Evolutionary conservation across 2,797 vertebrate genomes (phyloP), one percentile per base, ranked within the genome.

Genomic region (Sebastiscus tertius): DNA sequence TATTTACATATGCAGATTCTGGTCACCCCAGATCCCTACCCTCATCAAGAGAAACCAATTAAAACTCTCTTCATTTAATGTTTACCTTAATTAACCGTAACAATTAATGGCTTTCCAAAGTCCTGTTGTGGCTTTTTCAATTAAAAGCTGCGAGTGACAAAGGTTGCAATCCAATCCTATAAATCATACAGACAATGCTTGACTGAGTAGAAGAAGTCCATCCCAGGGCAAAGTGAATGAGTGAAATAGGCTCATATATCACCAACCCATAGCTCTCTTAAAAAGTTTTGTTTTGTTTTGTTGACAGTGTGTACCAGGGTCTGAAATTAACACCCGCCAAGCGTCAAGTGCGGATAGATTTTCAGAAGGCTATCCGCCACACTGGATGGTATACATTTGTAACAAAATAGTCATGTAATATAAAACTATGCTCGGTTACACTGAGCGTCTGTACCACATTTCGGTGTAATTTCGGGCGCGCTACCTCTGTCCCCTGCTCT

Each of bases 31-130:
- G 90, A 93, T 94, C 94, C 94, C 94, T 81, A 84, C 90, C 80
- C 94, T 95, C 94, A 95, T 95, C 94, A 94, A 86, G 90, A 91
- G 92, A 94, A 94, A 91, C 92, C 93, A 94, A 94, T 94, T 94
- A 94, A 95, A 94, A 93, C 83, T 93, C 88, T 90, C 93, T 89
- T 94, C 85, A 93, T 94, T 94, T 94, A 93, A 92, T 95, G 93
- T 95, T 95, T 95, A 95, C 93, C 87, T 95, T 94, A 95, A 95
- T 95, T 94, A 95, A 94, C 87, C 52, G 80, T 81, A 92, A 93
- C 92, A 94, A 94, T 94, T 94, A 94, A 94, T 92, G 81, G 90
- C 92, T 93, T 92, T 89, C 80, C 90, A 78, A 91, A 87, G 88
- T 93, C 90, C 88, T 91, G 83, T 92, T 93, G 93, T 92, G 84